Percentiles rank a stretch among this genome's conserved stretches.
Evolutionary conservation across 2,797 vertebrate genomes (phyloP).

Genomic region (Girardinus metallicus): DNA sequence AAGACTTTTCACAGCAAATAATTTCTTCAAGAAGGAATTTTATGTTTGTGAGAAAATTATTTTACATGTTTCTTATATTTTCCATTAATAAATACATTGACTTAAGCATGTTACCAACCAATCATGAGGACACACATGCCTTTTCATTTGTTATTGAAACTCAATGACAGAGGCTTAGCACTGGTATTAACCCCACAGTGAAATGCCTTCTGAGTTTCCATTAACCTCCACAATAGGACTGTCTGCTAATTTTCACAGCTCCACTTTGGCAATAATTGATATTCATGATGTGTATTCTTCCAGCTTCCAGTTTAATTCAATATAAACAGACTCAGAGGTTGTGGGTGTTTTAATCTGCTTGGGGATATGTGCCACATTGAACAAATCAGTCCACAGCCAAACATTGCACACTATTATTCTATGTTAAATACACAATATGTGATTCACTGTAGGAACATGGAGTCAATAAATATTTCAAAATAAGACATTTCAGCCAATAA

Average conservation of each 20-base stretch:
- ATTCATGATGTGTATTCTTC: conserved; percentile 72
- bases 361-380: conserved; percentile 48
- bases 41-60: conserved; percentile 21
- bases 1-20: background rate
- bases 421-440: background rate
- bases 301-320: conserved; percentile 58
- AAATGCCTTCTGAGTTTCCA: conserved; percentile 66
- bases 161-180: conserved; percentile 54
- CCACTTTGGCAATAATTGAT: conserved; percentile 76
- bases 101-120: conserved; percentile 36
- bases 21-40: background rate
- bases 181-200: conserved; percentile 58
- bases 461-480: background rate
- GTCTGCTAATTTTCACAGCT: conserved; percentile 68
- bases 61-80: conserved; percentile 10
- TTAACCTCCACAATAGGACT: conserved; percentile 70
- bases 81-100: conserved; percentile 21
- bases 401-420: conserved; percentile 11
- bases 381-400: conserved; percentile 32
- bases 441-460: conserved; percentile 2
- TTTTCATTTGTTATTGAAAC: conserved; percentile 57
- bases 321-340: conserved; percentile 25
- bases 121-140: conserved; percentile 40
- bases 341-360: conserved; percentile 50
- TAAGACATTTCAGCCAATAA: conserved; percentile 5